Conservation (phyloP, 2,113 vertebrate species). For the Herpailurus yagouaroundi region DNA sequence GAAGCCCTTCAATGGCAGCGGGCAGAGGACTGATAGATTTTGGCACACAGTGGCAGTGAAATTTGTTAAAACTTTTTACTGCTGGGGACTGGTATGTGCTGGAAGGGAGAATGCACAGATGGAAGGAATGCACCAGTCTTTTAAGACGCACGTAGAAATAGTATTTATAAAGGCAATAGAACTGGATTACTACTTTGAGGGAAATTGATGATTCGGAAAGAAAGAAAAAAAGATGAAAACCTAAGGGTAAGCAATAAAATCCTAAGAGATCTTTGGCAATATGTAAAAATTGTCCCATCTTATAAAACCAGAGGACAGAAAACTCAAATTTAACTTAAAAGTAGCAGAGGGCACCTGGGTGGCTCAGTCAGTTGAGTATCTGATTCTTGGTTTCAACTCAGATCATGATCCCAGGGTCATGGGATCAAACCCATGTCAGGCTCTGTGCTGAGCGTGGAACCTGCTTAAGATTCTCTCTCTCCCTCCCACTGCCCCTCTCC, state of each 20-base stretch:
- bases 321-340: conserved; percentile 35
- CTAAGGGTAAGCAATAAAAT: conserved; percentile 28
- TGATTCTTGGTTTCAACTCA: no score
- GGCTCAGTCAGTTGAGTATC: no score
- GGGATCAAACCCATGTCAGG: no score
- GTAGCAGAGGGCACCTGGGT: neutral
- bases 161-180: neutral
- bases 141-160: neutral
- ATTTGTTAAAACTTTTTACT: neutral
- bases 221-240: neutral
- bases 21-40: neutral
- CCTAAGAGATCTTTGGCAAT: neutral
- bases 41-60: neutral
- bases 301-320: neutral
- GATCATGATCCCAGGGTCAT: no score
- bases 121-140: neutral
- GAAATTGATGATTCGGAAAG: neutral
- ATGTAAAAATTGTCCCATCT: neutral
- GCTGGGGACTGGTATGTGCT: neutral
- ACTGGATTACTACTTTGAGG: neutral
- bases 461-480: no score
- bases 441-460: no score
- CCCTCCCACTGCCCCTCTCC: no score
- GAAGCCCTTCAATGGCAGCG: neutral
- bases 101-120: neutral